A percentile compares a stretch with the other conserved stretches of the same genome.
phyloP scores from a whole-genome alignment of 2,113 vertebrate genomes.

The Sigmodon hispidus region DNA sequence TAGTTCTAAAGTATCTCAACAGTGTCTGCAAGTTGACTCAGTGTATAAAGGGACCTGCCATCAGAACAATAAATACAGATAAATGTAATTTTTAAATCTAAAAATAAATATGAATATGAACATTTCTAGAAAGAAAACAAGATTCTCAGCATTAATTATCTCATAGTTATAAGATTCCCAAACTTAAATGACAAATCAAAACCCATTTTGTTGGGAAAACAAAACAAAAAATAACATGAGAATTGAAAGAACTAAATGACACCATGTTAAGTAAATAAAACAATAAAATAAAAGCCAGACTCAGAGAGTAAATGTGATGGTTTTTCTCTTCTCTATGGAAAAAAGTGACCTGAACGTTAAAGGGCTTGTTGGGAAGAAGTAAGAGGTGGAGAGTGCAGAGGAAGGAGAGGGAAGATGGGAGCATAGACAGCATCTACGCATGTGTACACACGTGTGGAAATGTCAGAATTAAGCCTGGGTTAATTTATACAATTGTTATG shows the following conservation, averaged over 20 bases:
- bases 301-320: no score
- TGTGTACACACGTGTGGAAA: accelerated
- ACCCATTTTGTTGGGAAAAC: neutral
- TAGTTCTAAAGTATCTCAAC: neutral
- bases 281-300: neutral
- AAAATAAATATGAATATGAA: neutral
- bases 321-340: neutral
- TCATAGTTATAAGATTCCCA: neutral
- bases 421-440: no score
- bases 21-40: neutral
- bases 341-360: no score
- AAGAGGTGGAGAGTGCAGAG: neutral
- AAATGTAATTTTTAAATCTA: neutral
- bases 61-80: neutral
- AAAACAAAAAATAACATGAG: neutral
- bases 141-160: neutral
- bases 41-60: neutral
- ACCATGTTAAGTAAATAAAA: neutral
- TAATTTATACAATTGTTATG: neutral
- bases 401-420: accelerated
- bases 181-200: neutral
- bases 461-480: neutral
- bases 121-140: neutral
- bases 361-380: no score
- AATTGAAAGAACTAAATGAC: neutral